Evolutionary conservation across 2,888 invertebrate genomes (phyloP).

Genomic region (Aelia acuminata): DNA sequence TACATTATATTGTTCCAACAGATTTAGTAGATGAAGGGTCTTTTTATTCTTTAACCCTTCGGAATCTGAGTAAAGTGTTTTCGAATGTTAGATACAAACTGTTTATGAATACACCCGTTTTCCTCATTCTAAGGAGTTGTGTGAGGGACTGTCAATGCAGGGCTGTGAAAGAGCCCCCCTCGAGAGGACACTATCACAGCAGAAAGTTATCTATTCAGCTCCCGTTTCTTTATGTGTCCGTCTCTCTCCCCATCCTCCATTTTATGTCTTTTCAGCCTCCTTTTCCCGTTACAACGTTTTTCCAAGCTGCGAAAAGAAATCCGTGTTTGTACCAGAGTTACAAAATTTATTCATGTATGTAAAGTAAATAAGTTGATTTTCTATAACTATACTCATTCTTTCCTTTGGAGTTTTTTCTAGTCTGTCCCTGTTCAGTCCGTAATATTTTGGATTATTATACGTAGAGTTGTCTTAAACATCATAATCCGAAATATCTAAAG

Average conservation of each 20-base stretch:
- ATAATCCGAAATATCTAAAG: too few relatives aligned
- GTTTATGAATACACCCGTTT: neutral
- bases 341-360: neutral
- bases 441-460: too few relatives aligned
- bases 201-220: conserved; percentile 6
- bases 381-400: too few relatives aligned
- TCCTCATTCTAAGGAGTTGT: neutral
- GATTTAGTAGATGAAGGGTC: too few relatives aligned
- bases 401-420: too few relatives aligned
- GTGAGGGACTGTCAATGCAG: conserved; percentile 5
- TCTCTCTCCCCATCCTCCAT: neutral
- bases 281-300: neutral
- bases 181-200: neutral
- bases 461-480: too few relatives aligned
- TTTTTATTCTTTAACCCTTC: neutral
- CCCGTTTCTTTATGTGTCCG: neutral
- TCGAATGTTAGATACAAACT: neutral
- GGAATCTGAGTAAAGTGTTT: neutral
- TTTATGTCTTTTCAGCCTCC: neutral
- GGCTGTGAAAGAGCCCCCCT: neutral
- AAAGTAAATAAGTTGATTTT: neutral
- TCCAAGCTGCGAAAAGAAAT: neutral
- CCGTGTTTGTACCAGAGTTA: neutral
- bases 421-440: too few relatives aligned
- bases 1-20: too few relatives aligned